Percentiles rank a stretch among this genome's conserved stretches.
Evolutionary conservation across 1,140 invertebrate genomes (phyloP).

Genomic region (Drosophila pachea): DNA sequence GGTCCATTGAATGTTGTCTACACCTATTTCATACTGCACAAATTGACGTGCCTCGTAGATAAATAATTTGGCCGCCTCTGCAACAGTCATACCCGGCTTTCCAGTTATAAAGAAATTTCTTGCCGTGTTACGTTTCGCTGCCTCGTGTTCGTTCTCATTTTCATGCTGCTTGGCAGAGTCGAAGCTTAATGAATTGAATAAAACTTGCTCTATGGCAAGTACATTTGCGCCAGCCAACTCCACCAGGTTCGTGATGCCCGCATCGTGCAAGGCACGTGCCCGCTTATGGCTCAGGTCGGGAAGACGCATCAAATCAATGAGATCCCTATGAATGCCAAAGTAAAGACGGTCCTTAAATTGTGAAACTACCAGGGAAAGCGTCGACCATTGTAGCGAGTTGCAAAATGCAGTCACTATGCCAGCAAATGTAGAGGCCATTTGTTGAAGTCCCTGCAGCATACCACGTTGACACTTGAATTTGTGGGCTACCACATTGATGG

Average conservation of each 20-base stretch:
- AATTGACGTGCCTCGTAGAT: slow-evolving; percentile 89
- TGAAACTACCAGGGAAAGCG: slow-evolving; percentile 91
- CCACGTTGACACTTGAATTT: slow-evolving; percentile 94
- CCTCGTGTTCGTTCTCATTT: slow-evolving; percentile 85
- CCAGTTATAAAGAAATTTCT: slow-evolving; percentile 91
- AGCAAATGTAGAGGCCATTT: slow-evolving; percentile 96
- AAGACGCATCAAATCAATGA: slow-evolving; percentile 94
- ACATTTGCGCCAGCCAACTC: slow-evolving; percentile 87
- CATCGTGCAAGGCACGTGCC: slow-evolving; percentile 91
- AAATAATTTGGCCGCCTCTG: slow-evolving; percentile 89
- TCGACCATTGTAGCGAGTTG: slow-evolving; percentile 94
- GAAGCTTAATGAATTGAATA: slow-evolving; percentile 90
- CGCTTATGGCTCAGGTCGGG: slow-evolving; percentile 90
- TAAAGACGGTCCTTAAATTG: slow-evolving; percentile 96
- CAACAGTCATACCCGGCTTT: slow-evolving; percentile 87
- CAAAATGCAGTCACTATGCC: slow-evolving; percentile 95
- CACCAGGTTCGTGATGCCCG: slow-evolving; percentile 88
- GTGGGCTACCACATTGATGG: slow-evolving; percentile 86
- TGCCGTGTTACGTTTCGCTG: slow-evolving; percentile 84
- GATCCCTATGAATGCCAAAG: slow-evolving; percentile 95
- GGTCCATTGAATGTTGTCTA: slow-evolving; percentile 82
- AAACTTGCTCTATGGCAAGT: slow-evolving; percentile 86
- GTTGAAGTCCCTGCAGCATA: slow-evolving; percentile 94
- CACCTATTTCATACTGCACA: slow-evolving; percentile 83
- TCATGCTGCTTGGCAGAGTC: slow-evolving; percentile 87